Conservation (phyloP, 1,140 invertebrate genomes). For the Diorhabda sublineata region DNA sequence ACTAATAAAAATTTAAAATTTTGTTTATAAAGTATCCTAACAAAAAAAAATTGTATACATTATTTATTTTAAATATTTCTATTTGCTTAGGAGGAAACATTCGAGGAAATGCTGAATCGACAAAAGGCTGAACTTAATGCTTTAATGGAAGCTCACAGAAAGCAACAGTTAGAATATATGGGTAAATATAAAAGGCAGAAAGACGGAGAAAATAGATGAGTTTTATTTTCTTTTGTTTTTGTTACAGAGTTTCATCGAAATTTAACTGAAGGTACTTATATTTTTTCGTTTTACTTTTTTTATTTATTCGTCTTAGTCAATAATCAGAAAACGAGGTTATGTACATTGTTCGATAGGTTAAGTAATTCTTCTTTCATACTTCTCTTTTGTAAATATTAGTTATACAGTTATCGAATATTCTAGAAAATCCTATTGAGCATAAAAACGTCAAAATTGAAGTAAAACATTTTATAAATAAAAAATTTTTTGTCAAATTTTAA, state of each 20-base stretch:
- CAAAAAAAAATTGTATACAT: neutral
- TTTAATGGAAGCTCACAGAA: slow-evolving; percentile 45
- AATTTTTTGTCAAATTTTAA: too few species aligned
- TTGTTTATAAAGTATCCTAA: too few species aligned
- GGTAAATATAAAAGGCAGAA: slow-evolving; percentile 36
- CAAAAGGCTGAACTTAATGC: slow-evolving; percentile 47
- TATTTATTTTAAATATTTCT: neutral
- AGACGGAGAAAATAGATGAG: slow-evolving; percentile 23
- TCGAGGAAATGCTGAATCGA: slow-evolving; percentile 47
- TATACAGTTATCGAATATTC: too few species aligned
- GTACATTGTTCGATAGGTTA: too few species aligned
- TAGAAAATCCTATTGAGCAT: too few species aligned
- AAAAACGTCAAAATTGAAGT: too few species aligned
- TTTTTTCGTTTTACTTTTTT: slow-evolving; percentile 5
- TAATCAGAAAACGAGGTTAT: too few species aligned
- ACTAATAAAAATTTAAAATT: too few species aligned
- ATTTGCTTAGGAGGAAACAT: slow-evolving; percentile 43
- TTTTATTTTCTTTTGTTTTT: slow-evolving; percentile 28
- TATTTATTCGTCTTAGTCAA: neutral
- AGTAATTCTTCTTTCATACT: too few species aligned
- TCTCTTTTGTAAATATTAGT: too few species aligned
- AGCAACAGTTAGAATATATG: slow-evolving; percentile 47
- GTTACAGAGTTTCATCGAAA: slow-evolving; percentile 34
- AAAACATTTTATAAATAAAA: too few species aligned
- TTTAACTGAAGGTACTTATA: slow-evolving; percentile 32